A percentile compares a stretch with the other conserved stretches of the same genome.
Conservation (phyloP, 2,797 vertebrate species). For the Scyliorhinus canicula region DNA sequence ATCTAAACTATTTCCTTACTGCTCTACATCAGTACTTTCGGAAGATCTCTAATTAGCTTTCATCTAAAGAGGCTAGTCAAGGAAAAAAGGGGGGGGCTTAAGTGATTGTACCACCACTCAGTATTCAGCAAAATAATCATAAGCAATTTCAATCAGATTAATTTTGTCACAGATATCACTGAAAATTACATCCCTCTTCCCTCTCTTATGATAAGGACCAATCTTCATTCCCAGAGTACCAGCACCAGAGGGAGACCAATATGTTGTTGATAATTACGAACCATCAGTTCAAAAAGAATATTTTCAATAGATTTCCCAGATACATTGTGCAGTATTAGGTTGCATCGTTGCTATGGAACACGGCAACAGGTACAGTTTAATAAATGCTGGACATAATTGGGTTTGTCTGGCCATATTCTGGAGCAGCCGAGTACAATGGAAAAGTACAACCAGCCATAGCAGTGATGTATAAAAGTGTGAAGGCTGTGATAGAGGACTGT, state of each 20-base stretch:
- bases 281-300: background rate
- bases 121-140: constrained; percentile 83
- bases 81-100: constrained; percentile 85
- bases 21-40: constrained; percentile 77
- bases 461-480: constrained; percentile 62
- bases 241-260: background rate
- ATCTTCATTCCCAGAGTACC: constrained; percentile 19
- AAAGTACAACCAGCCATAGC: constrained; percentile 46
- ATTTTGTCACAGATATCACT: constrained; percentile 92
- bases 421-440: constrained; percentile 25
- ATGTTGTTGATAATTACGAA: constrained; percentile 9
- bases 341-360: constrained; percentile 1
- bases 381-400: constrained; percentile 15
- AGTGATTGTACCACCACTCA: constrained; percentile 84
- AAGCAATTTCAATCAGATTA: constrained; percentile 96
- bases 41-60: constrained; percentile 84
- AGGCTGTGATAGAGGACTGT: constrained; percentile 68
- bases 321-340: background rate
- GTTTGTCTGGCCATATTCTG: constrained; percentile 25
- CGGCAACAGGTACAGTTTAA: constrained; percentile 17
- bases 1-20: constrained; percentile 81
- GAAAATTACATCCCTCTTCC: constrained; percentile 75
- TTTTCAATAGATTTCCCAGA: constrained; percentile 34
- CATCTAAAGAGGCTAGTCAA: constrained; percentile 79
- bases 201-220: constrained; percentile 23